Evolutionary conservation across 2,113 vertebrate species (phyloP).

Genomic region (Cryptomyrus ogoouensis): DNA sequence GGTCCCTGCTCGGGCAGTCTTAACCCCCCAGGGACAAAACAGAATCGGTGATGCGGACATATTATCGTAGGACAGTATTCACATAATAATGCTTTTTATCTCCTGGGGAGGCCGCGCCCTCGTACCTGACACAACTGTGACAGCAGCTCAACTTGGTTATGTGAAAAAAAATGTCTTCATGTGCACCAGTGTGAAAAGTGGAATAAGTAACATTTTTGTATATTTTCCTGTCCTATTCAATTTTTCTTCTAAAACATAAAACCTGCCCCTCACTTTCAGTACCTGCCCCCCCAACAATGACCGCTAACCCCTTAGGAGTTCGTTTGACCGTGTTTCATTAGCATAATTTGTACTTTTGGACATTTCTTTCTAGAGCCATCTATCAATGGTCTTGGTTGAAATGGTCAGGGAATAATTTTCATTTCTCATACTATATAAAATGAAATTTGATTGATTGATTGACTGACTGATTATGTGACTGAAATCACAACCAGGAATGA

Average conservation of each 20-base stretch:
- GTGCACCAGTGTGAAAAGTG: not conserved
- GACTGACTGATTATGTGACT: not conserved
- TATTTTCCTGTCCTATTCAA: not conserved
- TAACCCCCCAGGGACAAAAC: not conserved
- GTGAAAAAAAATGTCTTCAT: not conserved
- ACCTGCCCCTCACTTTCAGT: not conserved
- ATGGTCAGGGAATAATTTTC: not conserved
- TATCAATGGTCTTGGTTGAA: not conserved
- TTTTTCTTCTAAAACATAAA: not conserved
- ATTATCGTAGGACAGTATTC: not conserved
- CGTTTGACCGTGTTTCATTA: not conserved
- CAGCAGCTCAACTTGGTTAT: not conserved
- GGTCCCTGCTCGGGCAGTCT: not conserved
- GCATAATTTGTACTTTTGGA: not conserved
- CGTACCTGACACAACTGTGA: not conserved
- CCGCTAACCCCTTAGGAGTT: not conserved
- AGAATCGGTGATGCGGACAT: not conserved
- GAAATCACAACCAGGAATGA: not conserved
- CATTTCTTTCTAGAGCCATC: not conserved
- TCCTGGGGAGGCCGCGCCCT: not conserved
- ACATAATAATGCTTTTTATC: not conserved
- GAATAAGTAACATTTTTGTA: not conserved
- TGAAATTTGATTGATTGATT: not conserved
- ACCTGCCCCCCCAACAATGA: not conserved
- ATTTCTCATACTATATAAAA: not conserved